Evolutionary conservation across 2,113 vertebrate species (phyloP).

Genomic region (Oryzias curvinotus): DNA sequence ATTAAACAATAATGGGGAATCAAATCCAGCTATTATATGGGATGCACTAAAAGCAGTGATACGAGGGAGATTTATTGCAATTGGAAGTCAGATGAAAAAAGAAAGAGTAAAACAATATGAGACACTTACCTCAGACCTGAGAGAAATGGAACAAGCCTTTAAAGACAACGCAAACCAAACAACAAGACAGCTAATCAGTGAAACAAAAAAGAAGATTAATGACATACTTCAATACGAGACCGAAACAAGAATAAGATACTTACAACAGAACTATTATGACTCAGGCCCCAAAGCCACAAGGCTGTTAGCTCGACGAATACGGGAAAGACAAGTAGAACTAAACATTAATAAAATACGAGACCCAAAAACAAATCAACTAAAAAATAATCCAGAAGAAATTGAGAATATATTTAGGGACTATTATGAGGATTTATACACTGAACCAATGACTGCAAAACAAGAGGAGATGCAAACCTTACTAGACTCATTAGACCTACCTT

Average conservation of each 20-base stretch:
- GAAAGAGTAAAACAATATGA: background rate
- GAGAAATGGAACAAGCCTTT: no score
- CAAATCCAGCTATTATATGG: background rate
- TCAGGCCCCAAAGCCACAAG: background rate
- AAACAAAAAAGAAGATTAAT: background rate
- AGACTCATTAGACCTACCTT: background rate
- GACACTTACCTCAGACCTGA: background rate
- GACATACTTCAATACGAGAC: no score
- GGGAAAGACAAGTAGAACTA: background rate
- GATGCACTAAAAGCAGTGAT: background rate
- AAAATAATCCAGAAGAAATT: constrained; percentile 4
- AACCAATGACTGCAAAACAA: background rate
- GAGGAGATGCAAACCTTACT: no score
- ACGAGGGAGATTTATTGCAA: background rate
- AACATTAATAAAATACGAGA: constrained; percentile 4
- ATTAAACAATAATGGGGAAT: background rate
- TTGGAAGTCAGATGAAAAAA: background rate
- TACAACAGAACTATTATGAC: background rate
- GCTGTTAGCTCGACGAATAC: background rate
- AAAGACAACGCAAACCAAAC: background rate
- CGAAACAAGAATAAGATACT: no score
- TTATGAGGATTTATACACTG: background rate
- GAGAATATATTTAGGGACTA: background rate
- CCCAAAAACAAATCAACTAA: background rate
- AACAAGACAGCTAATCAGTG: background rate